Conservation (phyloP, 2,113 vertebrate species). For the Ia io region DNA sequence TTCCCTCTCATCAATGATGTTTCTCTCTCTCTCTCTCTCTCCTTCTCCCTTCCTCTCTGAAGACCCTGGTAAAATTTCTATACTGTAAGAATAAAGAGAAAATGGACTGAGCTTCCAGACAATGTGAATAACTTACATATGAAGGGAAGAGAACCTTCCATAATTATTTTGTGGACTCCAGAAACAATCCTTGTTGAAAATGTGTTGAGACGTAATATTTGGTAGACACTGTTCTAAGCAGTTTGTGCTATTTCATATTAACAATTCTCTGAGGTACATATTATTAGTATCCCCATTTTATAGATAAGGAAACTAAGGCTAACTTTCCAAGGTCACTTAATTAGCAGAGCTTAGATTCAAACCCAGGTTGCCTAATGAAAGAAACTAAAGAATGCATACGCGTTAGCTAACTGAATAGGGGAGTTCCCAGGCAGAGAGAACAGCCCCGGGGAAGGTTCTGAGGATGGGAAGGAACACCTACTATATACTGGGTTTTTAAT, state of each 20-base stretch:
- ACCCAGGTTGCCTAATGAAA: not conserved
- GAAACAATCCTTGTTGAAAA: not conserved
- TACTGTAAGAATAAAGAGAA: not conserved
- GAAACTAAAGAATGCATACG: not conserved
- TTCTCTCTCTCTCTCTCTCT: too few relatives aligned
- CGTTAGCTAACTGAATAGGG: not conserved
- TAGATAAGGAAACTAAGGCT: not conserved
- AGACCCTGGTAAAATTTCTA: not conserved
- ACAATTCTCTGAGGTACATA: not conserved
- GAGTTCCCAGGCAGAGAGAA: not conserved
- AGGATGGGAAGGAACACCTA: not conserved
- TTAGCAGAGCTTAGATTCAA: not conserved
- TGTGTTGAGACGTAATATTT: not conserved
- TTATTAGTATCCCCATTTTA: not conserved
- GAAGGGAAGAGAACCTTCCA: not conserved
- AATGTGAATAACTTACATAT: not conserved
- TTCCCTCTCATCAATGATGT: too few relatives aligned
- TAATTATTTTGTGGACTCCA: not conserved
- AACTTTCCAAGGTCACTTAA: not conserved
- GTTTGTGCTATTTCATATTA: not conserved
- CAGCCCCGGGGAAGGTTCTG: not conserved
- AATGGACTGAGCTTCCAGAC: not conserved
- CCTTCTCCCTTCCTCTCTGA: too few relatives aligned
- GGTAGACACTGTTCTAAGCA: not conserved
- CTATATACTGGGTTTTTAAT: not conserved